A percentile compares a stretch with the other conserved stretches of the same genome.
These are phyloP conservation scores for Chitala chitala DNA, from an alignment of 2,113 vertebrate genomes.

Conservation along the genomic window DNA sequence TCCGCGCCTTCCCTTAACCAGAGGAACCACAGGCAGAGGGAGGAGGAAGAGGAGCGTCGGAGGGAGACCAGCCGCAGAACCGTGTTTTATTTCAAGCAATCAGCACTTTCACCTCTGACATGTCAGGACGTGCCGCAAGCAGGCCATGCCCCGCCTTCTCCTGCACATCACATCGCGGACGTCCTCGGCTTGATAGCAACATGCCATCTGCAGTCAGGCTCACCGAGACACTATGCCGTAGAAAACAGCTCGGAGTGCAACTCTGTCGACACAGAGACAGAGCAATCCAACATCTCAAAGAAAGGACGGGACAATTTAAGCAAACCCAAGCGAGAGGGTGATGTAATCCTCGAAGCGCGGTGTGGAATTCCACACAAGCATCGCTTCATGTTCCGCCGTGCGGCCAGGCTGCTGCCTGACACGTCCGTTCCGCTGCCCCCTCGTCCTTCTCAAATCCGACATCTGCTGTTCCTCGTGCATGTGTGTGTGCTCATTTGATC, in stretches of 20 bases:
- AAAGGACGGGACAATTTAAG: too few species aligned
- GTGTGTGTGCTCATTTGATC: neutral
- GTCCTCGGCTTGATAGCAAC: neutral
- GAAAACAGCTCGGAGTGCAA: neutral
- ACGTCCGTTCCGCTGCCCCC: neutral
- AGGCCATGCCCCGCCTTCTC: too few species aligned
- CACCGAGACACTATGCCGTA: neutral
- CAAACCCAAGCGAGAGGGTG: neutral
- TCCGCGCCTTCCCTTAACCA: neutral
- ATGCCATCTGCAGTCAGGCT: neutral
- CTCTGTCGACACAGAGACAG: neutral
- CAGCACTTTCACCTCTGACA: slow-evolving; percentile 7
- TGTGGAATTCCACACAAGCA: slow-evolving; percentile 6
- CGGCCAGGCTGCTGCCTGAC: neutral
- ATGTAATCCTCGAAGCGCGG: neutral
- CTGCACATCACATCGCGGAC: too few species aligned
- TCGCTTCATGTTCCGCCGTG: neutral
- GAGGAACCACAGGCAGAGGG: neutral
- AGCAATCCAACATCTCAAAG: too few species aligned
- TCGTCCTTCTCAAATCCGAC: slow-evolving; percentile 1
- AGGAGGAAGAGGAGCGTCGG: neutral
- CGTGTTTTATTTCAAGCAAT: slow-evolving; percentile 15
- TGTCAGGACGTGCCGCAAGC: too few species aligned
- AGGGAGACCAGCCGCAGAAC: neutral
- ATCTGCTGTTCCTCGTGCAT: neutral